phyloP scores from a whole-genome alignment of 2,888 invertebrate genomes.

The Drosophila percnosoma region DNA sequence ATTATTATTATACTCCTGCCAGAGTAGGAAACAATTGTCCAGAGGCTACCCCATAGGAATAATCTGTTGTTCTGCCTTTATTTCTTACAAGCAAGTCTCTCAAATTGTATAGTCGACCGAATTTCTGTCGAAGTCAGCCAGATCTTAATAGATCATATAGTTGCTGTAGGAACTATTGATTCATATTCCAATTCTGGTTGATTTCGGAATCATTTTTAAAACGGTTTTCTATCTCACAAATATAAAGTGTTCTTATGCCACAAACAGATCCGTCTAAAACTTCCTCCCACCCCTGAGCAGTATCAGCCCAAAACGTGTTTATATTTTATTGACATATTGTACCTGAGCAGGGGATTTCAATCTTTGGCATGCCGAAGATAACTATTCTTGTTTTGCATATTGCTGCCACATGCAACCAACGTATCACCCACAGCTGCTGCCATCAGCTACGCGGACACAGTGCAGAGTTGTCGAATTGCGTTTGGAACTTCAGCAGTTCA shows the following conservation, averaged over 20 bases:
- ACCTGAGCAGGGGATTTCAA: not conserved
- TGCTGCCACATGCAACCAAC: not conserved
- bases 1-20: not conserved
- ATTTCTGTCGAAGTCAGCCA: not conserved
- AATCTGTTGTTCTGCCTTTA: not conserved
- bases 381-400: not conserved
- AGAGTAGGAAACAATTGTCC: not conserved
- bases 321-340: not conserved
- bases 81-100: not conserved
- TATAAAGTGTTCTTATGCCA: not conserved
- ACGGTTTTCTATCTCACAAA: not conserved
- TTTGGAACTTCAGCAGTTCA: conserved; percentile 89
- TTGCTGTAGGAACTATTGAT: not conserved
- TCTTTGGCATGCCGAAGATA: not conserved
- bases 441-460: conserved; percentile 88
- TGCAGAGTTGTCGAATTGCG: conserved; percentile 89
- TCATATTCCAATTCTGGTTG: not conserved
- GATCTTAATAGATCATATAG: not conserved
- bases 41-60: not conserved
- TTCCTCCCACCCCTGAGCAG: not conserved
- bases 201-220: not conserved
- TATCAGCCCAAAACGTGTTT: not conserved
- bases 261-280: not conserved
- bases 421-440: conserved; percentile 85
- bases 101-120: not conserved